phyloP scores from a whole-genome alignment of 2,888 invertebrate genomes.

The Empis livida region DNA sequence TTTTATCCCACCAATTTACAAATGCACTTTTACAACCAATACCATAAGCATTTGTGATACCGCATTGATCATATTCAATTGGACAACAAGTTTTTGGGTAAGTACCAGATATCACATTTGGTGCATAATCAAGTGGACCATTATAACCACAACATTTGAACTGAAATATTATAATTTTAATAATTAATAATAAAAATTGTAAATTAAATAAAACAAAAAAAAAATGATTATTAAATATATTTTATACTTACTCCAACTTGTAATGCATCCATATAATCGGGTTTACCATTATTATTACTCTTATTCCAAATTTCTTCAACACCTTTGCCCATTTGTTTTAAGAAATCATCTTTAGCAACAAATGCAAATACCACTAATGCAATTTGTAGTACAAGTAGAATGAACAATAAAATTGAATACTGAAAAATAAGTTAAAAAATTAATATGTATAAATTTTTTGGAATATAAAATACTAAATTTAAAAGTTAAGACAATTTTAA shows the following conservation, averaged over 20 bases:
- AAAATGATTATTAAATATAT: neutral
- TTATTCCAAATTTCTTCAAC: constrained; percentile 39
- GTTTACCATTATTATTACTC: constrained; percentile 15
- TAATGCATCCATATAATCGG: constrained; percentile 29
- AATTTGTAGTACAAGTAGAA: constrained; percentile 61
- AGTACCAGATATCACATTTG: constrained; percentile 18
- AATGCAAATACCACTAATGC: constrained; percentile 59
- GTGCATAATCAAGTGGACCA: constrained; percentile 23
- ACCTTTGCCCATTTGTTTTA: constrained; percentile 40
- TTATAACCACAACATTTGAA: constrained; percentile 31
- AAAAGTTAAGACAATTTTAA: too few relatives aligned
- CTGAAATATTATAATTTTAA: constrained; percentile 12
- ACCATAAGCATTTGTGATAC: constrained; percentile 16
- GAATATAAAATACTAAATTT: too few relatives aligned
- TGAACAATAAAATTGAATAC: constrained; percentile 60
- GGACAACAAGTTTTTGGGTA: constrained; percentile 28
- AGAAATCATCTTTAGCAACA: constrained; percentile 46
- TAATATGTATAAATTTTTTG: neutral
- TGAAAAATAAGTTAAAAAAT: constrained; percentile 23
- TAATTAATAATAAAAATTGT: too few relatives aligned
- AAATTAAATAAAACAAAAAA: too few relatives aligned
- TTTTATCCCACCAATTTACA: constrained; percentile 37
- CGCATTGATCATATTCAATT: neutral
- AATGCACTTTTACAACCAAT: constrained; percentile 27
- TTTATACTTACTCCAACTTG: constrained; percentile 25